Evolutionary conservation across 1,140 invertebrate species (phyloP).

Genomic region (Saxidomus purpurata): DNA sequence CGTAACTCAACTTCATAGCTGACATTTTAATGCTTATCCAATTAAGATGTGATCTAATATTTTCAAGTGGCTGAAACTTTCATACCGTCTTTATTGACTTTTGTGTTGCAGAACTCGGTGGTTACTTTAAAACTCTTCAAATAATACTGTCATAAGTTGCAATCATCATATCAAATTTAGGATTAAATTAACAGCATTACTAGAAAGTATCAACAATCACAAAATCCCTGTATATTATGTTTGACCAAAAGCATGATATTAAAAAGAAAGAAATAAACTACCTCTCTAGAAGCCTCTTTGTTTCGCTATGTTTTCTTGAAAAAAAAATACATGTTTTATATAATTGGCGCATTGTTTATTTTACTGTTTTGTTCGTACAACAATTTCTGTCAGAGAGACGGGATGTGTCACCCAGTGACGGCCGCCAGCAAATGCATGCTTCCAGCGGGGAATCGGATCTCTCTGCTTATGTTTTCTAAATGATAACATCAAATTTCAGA

Average conservation of each 20-base stretch:
- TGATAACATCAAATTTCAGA: conserved; percentile 49
- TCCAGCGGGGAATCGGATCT: conserved; percentile 20
- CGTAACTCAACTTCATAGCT: conserved; percentile 13
- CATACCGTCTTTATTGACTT: background rate
- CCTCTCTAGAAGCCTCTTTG: too few species aligned
- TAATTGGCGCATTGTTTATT: conserved; percentile 50
- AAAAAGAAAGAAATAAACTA: too few species aligned
- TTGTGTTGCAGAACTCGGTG: background rate
- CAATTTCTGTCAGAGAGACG: conserved; percentile 29
- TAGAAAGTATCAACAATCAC: too few species aligned
- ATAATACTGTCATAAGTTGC: too few species aligned
- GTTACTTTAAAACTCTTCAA: too few species aligned
- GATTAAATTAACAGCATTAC: too few species aligned
- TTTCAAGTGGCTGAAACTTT: conserved; percentile 21
- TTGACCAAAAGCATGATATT: too few species aligned
- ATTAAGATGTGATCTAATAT: conserved; percentile 56
- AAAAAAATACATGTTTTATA: background rate
- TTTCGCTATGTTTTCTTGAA: too few species aligned
- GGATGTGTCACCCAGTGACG: conserved; percentile 29
- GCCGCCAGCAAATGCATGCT: conserved; percentile 22
- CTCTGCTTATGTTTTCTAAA: conserved; percentile 21
- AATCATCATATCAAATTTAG: too few species aligned
- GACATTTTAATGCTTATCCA: conserved; percentile 42
- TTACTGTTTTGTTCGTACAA: background rate
- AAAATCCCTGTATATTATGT: too few species aligned